These are phyloP conservation scores for Diplodus sargus DNA, from an alignment of 2,797 vertebrate genomes.

Conservation along the genomic window DNA sequence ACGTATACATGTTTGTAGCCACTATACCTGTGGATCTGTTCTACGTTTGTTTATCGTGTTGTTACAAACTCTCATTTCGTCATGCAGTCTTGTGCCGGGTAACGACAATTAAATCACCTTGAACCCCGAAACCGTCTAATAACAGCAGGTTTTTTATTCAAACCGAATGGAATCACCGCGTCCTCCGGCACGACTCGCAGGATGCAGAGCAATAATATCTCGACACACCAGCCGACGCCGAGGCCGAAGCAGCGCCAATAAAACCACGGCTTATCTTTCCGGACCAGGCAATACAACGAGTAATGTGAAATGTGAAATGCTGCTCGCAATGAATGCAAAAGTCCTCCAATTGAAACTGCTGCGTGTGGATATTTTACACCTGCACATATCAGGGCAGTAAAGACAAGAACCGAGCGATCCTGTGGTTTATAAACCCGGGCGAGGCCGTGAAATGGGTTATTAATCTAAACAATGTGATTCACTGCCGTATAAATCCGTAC, in stretches of 20 bases:
- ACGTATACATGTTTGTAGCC: no score
- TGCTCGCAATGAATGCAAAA: constrained; percentile 32
- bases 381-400: constrained; percentile 33
- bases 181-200: neutral
- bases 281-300: constrained; percentile 34
- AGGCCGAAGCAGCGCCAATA: constrained; percentile 5
- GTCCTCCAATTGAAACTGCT: constrained; percentile 39
- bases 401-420: constrained; percentile 24
- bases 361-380: constrained; percentile 35
- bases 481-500: constrained; percentile 29
- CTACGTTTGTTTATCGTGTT: no score
- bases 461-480: constrained; percentile 33
- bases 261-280: constrained; percentile 49
- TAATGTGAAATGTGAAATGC: constrained; percentile 17
- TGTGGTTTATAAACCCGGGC: constrained; percentile 26
- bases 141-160: neutral
- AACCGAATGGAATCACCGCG: neutral
- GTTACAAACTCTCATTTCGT: no score
- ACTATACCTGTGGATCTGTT: no score
- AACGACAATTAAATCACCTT: no score
- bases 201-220: constrained; percentile 1
- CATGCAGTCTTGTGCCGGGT: no score
- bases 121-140: neutral
- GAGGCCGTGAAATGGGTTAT: constrained; percentile 25
- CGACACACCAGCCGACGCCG: neutral